A percentile compares a stretch with the other conserved stretches of the same genome.
Evolutionary conservation across 2,888 invertebrate species (phyloP).

Genomic region (Cephus sareptanus): DNA sequence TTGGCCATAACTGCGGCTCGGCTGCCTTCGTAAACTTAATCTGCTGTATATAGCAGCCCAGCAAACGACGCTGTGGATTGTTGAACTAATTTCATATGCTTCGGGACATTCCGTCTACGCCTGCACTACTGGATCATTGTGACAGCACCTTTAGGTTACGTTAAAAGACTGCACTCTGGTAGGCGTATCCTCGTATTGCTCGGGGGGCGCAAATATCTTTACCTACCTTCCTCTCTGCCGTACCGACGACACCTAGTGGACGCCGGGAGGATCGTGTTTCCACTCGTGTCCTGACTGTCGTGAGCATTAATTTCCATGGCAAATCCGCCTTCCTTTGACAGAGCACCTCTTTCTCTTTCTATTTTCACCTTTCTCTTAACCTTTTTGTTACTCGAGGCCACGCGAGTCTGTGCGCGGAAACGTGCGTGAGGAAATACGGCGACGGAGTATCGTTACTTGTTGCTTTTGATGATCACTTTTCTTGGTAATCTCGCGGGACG

Average conservation of each 20-base stretch:
- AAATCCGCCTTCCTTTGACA: slow-evolving; percentile 16
- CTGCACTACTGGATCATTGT: background rate
- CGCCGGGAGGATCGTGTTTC: slow-evolving; percentile 23
- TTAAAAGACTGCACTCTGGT: background rate
- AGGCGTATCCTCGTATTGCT: background rate
- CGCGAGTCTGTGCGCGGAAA: background rate
- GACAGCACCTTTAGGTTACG: background rate
- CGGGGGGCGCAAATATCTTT: background rate
- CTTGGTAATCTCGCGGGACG: background rate
- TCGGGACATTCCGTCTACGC: background rate
- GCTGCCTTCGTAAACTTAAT: background rate
- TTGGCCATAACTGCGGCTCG: background rate
- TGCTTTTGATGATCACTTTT: background rate
- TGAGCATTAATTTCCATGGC: slow-evolving; percentile 28
- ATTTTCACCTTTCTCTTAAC: background rate
- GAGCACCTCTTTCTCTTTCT: background rate
- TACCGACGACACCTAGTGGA: background rate
- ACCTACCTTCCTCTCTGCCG: background rate
- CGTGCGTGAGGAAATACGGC: background rate
- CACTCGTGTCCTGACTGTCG: slow-evolving; percentile 24
- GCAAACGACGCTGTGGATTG: background rate
- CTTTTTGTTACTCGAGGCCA: slow-evolving; percentile 9
- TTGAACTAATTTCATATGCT: background rate
- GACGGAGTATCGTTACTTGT: background rate
- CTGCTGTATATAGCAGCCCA: background rate